Base-by-base conservation (phyloP, 2,113 vertebrate species). In the Cyanoderma ruficeps region DNA sequence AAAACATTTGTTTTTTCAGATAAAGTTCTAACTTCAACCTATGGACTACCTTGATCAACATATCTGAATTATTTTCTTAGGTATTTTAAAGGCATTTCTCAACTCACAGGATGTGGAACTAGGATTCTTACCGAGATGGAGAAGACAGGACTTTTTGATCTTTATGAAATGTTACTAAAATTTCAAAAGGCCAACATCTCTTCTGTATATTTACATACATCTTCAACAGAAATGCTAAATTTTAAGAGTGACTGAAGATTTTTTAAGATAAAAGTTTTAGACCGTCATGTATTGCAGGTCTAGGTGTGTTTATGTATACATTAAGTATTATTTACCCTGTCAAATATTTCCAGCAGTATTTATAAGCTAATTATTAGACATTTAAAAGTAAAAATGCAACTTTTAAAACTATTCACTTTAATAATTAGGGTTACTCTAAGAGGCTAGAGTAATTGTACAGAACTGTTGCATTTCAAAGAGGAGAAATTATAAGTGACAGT, bases 401-500 rank as follows among this genome's bases (percentile, higher is more conserved):
- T 92, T 94, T n/a, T 55, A 74, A 77, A 89, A 90, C n/a, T 79
- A 60, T 61, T 93, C 81, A 13, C 46, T 94, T 91, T 65, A 93
- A 89, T 94, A 87, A 94, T 93, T 85, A 89, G 25, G 9, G 41
- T 94, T 82, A 96, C 46, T n/a, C 39, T 72, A 87, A 33, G 70
- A 90, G 50, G 42, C 67, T 79, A 85, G 46, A 57, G 21, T 41
- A 82, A 72, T 69, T 72, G 46, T 30, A 83, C 27, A 85, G 75
- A 93, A 83, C n/a, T 18, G 19, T 35, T 87, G 60, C 10, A 18
- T 94, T 96, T 96, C 84, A 96, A 94, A 96, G 55, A 85, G 71
- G 22, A 93, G 87, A 93, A 94, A 94, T 91, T 90, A 14, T 90
- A 96, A 96, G 63, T 95, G 91, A 91, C 89, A 94, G 87, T 90